These are phyloP conservation scores for Hydropsyche betteni DNA, from an alignment of 2,888 invertebrate species.

Conservation along the genomic window DNA sequence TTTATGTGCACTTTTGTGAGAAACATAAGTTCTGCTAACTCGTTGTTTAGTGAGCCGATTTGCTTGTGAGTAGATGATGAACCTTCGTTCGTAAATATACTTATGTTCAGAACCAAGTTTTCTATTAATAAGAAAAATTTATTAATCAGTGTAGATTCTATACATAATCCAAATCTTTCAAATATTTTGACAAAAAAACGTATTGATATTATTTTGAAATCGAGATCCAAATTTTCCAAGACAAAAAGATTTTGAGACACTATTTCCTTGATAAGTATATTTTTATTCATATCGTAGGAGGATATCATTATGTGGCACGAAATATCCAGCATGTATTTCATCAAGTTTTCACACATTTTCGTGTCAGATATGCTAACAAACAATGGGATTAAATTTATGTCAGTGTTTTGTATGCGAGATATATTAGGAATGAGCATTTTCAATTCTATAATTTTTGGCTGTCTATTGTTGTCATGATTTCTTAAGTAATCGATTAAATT, in stretches of 20 bases:
- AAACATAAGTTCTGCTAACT: slow-evolving; percentile 14
- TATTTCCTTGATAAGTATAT: slow-evolving; percentile 54
- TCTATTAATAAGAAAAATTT: slow-evolving; percentile 44
- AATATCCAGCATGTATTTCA: slow-evolving; percentile 52
- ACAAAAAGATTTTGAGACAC: slow-evolving; percentile 55
- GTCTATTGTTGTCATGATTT: slow-evolving; percentile 52
- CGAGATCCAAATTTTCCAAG: slow-evolving; percentile 59
- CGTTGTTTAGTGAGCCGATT: slow-evolving; percentile 26
- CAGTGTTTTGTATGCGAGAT: slow-evolving; percentile 58
- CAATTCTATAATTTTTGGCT: neutral
- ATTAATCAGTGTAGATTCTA: slow-evolving; percentile 22
- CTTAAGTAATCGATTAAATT: slow-evolving; percentile 59
- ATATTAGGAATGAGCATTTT: slow-evolving; percentile 54
- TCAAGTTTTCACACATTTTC: slow-evolving; percentile 56
- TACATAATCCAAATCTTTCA: slow-evolving; percentile 34
- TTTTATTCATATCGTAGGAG: slow-evolving; percentile 36
- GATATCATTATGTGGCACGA: slow-evolving; percentile 38
- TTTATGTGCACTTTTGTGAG: neutral
- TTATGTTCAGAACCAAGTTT: slow-evolving; percentile 31
- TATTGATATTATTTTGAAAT: slow-evolving; percentile 58
- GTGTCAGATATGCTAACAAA: slow-evolving; percentile 58
- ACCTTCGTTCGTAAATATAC: neutral
- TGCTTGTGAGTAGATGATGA: slow-evolving; percentile 1
- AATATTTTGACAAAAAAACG: slow-evolving; percentile 59
- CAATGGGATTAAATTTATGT: slow-evolving; percentile 61